These are phyloP conservation scores for Drosophila peninsularis DNA, from an alignment of 2,888 invertebrate species.

Conservation along the genomic window DNA sequence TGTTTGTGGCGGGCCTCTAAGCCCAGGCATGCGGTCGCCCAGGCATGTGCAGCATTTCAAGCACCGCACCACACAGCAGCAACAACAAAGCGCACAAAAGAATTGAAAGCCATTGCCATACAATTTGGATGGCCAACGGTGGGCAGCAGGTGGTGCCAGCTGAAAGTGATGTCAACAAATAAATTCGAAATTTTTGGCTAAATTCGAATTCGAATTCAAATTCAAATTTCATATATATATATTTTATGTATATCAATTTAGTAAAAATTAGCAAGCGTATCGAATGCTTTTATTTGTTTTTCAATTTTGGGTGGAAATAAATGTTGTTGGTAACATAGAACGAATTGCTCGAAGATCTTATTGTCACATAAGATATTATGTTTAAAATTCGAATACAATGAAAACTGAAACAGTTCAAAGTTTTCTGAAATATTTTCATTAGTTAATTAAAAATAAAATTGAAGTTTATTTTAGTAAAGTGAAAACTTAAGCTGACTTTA, in stretches of 20 bases:
- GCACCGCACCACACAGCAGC: conserved; percentile 38
- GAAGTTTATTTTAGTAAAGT: not conserved
- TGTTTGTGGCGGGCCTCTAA: conserved; percentile 77
- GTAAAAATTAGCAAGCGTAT: not conserved
- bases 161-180: conserved; percentile 38
- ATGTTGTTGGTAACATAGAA: not conserved
- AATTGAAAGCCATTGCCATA: conserved; percentile 63
- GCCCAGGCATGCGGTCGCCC: conserved; percentile 77
- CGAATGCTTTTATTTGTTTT: not conserved
- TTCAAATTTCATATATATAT: too few relatives aligned
- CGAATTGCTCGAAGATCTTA: not conserved
- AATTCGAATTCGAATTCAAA: conserved; percentile 6
- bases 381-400: not conserved
- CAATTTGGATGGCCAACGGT: conserved; percentile 53
- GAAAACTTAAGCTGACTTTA: too few relatives aligned
- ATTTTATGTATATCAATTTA: not conserved
- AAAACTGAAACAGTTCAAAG: not conserved
- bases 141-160: conserved; percentile 35
- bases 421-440: not conserved
- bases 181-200: conserved; percentile 17
- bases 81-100: conserved; percentile 56
- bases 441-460: not conserved
- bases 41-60: conserved; percentile 81
- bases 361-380: not conserved
- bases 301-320: not conserved